These are phyloP conservation scores for Trinorchestia longiramus DNA, from an alignment of 1,140 invertebrate species.

Conservation along the genomic window DNA sequence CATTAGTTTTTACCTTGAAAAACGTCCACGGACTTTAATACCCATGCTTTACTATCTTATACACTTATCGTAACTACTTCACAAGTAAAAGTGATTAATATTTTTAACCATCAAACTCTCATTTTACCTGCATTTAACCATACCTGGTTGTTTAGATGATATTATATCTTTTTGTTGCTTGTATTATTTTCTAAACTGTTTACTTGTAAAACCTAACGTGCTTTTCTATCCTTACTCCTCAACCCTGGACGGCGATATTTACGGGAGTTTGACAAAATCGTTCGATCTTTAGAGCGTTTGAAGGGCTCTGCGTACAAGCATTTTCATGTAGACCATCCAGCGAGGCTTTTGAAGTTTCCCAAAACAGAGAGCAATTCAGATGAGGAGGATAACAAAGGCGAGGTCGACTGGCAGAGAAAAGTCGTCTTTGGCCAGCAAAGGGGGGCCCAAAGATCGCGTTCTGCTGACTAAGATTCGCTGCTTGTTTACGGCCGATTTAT, in stretches of 20 bases:
- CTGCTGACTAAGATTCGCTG: constrained; percentile 52
- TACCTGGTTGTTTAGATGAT: neutral
- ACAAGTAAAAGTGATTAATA: neutral
- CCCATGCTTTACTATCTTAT: neutral
- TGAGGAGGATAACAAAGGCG: constrained; percentile 12
- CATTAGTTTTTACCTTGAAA: neutral
- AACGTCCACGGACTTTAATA: neutral
- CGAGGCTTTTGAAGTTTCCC: constrained; percentile 33
- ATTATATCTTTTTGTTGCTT: neutral
- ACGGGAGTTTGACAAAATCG: neutral
- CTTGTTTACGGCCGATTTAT: constrained; percentile 55
- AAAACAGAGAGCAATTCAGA: constrained; percentile 42
- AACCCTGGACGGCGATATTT: neutral
- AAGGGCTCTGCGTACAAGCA: constrained; percentile 23
- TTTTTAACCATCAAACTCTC: neutral
- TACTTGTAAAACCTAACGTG: neutral
- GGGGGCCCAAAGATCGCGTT: constrained; percentile 24
- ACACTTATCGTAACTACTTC: neutral
- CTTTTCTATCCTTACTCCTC: neutral
- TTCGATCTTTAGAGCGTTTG: constrained; percentile 45
- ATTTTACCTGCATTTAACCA: neutral
- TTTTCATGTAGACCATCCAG: constrained; percentile 15
- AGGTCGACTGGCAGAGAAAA: constrained; percentile 12
- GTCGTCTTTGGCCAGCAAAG: neutral
- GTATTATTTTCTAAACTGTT: neutral